These are phyloP conservation scores for Gobius niger DNA, from an alignment of 2,113 vertebrate species.

Conservation along the genomic window DNA sequence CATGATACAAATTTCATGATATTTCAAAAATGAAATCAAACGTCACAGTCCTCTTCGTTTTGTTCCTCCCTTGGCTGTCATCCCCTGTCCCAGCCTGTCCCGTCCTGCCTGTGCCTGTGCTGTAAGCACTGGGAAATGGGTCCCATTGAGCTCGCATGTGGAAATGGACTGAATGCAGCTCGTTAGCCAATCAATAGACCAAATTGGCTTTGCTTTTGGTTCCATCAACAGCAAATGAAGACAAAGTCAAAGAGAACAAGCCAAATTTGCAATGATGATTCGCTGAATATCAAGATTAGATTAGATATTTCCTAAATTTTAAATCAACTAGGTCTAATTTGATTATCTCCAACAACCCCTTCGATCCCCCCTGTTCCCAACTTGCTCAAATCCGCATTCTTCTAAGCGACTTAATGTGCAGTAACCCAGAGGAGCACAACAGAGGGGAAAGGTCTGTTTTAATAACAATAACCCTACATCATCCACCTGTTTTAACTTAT, in stretches of 20 bases:
- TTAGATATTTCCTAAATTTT: neutral
- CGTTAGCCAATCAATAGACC: slow-evolving; percentile 78
- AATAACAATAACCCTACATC: slow-evolving; percentile 46
- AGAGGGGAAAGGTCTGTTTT: slow-evolving; percentile 35
- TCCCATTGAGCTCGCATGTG: slow-evolving; percentile 70
- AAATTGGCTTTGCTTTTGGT: slow-evolving; percentile 67
- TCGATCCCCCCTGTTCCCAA: neutral
- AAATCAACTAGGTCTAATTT: neutral
- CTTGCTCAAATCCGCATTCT: neutral
- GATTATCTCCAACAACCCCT: neutral
- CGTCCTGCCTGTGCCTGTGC: slow-evolving; percentile 56
- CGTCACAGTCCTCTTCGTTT: slow-evolving; percentile 5
- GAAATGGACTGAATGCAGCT: slow-evolving; percentile 69
- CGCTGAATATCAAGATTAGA: slow-evolving; percentile 40
- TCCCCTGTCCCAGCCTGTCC: slow-evolving; percentile 46
- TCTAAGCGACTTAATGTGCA: slow-evolving; percentile 32
- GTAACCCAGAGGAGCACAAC: neutral
- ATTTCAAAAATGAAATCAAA: neutral
- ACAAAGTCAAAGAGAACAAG: slow-evolving; percentile 26
- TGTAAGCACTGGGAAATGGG: slow-evolving; percentile 69
- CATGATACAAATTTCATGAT: too few species aligned
- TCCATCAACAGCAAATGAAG: slow-evolving; percentile 66
- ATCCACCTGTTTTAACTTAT: slow-evolving; percentile 47
- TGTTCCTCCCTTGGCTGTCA: slow-evolving; percentile 50
- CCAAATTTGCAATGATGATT: slow-evolving; percentile 33